These are phyloP conservation scores for Sussaba pulchella DNA, from an alignment of 2,888 invertebrate species.

Conservation along the genomic window DNA sequence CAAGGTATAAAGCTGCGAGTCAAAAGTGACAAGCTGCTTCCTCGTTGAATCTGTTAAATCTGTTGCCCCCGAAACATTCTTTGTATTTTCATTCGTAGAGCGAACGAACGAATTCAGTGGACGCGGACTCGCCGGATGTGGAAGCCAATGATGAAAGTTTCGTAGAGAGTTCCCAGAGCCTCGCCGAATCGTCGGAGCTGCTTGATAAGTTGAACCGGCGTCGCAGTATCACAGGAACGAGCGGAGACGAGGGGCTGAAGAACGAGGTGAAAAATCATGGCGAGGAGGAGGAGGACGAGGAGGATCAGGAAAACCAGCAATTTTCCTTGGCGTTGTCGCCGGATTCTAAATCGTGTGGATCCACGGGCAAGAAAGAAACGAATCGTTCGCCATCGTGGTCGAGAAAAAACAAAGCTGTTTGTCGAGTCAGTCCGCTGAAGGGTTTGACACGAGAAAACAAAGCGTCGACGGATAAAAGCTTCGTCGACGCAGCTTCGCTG, in stretches of 20 bases:
- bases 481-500: not conserved
- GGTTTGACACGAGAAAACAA: too few species aligned
- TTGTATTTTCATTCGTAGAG: slow-evolving; percentile 17
- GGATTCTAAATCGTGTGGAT: not conserved
- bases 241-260: not conserved
- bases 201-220: slow-evolving; percentile 11
- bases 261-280: not conserved
- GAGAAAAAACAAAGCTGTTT: slow-evolving; percentile 1
- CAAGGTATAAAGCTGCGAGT: too few species aligned
- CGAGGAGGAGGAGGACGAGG: slow-evolving; percentile 22
- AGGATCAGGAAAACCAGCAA: slow-evolving; percentile 28
- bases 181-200: slow-evolving; percentile 20
- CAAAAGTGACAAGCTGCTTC: too few species aligned
- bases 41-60: too few species aligned
- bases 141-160: slow-evolving; percentile 29
- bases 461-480: too few species aligned
- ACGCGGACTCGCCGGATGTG: not conserved
- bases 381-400: not conserved
- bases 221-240: not conserved
- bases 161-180: slow-evolving; percentile 49
- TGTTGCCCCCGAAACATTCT: too few species aligned
- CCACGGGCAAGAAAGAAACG: not conserved
- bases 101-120: not conserved
- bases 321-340: slow-evolving; percentile 32
- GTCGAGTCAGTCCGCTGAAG: not conserved